Percentiles rank a stretch among this genome's conserved stretches.
phyloP scores from a whole-genome alignment of 1,140 invertebrate genomes.

The Tribolium madens region DNA sequence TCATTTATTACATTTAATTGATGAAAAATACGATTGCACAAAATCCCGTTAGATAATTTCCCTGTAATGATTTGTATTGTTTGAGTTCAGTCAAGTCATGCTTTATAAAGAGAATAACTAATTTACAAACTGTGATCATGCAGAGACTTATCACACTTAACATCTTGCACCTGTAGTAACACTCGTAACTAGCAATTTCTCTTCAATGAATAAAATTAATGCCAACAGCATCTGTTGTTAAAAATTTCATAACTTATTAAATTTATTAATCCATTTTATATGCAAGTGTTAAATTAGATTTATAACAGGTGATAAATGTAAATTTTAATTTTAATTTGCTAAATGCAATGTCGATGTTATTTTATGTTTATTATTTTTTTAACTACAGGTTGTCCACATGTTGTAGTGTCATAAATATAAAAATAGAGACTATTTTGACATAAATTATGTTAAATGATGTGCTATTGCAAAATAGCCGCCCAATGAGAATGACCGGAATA shows the following conservation, averaged over 20 bases:
- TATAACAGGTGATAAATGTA: neutral
- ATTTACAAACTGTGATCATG: neutral
- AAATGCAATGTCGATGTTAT: neutral
- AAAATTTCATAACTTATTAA: neutral
- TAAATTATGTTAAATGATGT: neutral
- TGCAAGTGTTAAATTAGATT: neutral
- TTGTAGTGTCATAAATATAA: neutral
- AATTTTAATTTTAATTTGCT: constrained; percentile 11
- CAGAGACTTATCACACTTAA: neutral
- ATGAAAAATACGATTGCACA: neutral
- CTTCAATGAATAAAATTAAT: neutral
- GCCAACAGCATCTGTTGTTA: neutral
- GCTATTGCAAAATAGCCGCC: neutral
- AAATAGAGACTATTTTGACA: neutral
- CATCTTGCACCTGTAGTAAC: neutral
- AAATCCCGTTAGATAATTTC: neutral
- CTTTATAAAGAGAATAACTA: neutral
- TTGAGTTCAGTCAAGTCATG: neutral
- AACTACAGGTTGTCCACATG: neutral
- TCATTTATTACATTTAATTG: too few relatives aligned
- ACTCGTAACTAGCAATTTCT: neutral
- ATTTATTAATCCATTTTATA: neutral
- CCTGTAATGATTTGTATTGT: neutral
- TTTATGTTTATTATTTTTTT: constrained; percentile 12
- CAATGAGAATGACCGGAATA: neutral